Evolutionary conservation across 2,888 invertebrate genomes (phyloP), one percentile per base, ranked within the genome.

Genomic region (Conchocele bisecta): DNA sequence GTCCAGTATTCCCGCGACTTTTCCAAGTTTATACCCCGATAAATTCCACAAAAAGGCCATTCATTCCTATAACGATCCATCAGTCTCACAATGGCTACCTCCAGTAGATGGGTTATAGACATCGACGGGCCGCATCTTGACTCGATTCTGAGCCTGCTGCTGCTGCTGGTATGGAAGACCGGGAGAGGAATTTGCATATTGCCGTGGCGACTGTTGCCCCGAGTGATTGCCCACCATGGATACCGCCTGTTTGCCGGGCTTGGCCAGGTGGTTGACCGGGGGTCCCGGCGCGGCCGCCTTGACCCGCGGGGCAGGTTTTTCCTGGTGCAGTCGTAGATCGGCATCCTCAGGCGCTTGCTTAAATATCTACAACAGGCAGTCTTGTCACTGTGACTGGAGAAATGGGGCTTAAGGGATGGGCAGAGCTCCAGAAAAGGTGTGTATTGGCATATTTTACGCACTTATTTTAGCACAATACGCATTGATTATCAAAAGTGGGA

Each of bases 311-410:
- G 69, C 28, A 46, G 58, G 31, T 78, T 80, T 57, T 33, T 65
- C 41, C 48, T 73, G 54, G 51, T 76, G 68, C 26, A 69, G 61
- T 39, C 76, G 50, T 57, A 76, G 44, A 31, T 89, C 89, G 15
- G 83, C 81, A 46, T 85, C 88, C 46, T 87, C 87, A 13, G 89
- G 89, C 5, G 82, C 74, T 22, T 80, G 82, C 57, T 86, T 85
- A 64, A 90, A 89, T 53, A 90, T 88, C 88, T 89, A 72, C 44
- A 42, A 3, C n/a, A n/a, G n/a, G n/a, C n/a, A n/a, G n/a, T n/a
- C n/a, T n/a, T n/a, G n/a, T n/a, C n/a, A n/a, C n/a, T n/a, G n/a
- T n/a, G n/a, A n/a, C n/a, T n/a, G n/a, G n/a, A n/a, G n/a, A n/a
- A n/a, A n/a, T n/a, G n/a, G n/a, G n/a, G n/a, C n/a, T n/a, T n/a